A percentile compares a stretch with the other conserved stretches of the same genome.
phyloP scores from a whole-genome alignment of 2,888 invertebrate species.

The Chelonus formosanus region DNA sequence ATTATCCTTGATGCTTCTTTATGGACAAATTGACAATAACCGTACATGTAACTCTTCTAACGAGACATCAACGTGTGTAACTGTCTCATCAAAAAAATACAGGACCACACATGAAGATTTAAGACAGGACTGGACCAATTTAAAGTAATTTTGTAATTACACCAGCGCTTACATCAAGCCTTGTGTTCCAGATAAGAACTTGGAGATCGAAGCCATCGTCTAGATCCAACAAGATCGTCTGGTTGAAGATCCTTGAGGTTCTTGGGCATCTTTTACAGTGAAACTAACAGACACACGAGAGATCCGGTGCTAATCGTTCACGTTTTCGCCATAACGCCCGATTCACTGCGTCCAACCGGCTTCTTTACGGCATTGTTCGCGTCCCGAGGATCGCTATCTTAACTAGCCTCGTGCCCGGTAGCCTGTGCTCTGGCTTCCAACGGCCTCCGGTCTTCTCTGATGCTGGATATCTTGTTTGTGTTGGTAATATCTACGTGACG shows the following conservation, averaged over 20 bases:
- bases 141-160: conserved; percentile 50
- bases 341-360: conserved; percentile 53
- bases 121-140: conserved; percentile 15
- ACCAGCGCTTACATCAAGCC: conserved; percentile 39
- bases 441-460: conserved; percentile 19
- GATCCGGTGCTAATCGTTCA: conserved; percentile 61
- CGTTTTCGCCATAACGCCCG: conserved; percentile 63
- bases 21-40: conserved; percentile 25
- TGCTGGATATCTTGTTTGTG: conserved; percentile 28
- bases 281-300: conserved; percentile 50
- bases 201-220: conserved; percentile 19
- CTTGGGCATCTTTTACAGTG: conserved; percentile 35
- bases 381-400: conserved; percentile 60
- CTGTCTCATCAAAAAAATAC: conserved; percentile 13
- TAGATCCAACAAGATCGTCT: conserved; percentile 10
- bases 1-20: no score
- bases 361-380: conserved; percentile 62
- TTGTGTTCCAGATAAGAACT: conserved; percentile 27
- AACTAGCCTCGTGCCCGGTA: conserved; percentile 55
- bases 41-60: conserved; percentile 16
- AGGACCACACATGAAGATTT: conserved; percentile 29
- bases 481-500: conserved; percentile 46
- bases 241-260: conserved; percentile 11
- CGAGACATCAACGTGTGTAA: conserved; percentile 23
- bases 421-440: conserved; percentile 11